Evolutionary conservation across 30 jellyfish, hydroid and myxozoan genomes (phyloP).

Genomic region (Sanderia malayensis): DNA sequence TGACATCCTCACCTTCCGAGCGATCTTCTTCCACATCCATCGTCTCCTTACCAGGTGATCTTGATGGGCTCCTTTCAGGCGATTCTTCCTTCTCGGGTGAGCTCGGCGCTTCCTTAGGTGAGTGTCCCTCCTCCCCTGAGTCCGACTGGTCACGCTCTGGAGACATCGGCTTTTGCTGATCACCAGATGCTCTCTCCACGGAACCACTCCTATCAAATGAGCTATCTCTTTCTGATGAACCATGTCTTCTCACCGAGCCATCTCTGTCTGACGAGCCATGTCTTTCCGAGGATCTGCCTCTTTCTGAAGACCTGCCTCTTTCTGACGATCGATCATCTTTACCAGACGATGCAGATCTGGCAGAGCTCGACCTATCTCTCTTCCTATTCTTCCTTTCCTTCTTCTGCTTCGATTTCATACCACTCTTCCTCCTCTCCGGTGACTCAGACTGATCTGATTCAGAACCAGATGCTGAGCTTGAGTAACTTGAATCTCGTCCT

Average conservation of each 20-base stretch:
- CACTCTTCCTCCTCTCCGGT: slow-evolving; percentile 41
- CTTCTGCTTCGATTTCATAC: slow-evolving; percentile 21
- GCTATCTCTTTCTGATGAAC: too few species aligned
- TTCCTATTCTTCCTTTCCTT: slow-evolving; percentile 9
- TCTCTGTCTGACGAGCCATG: not conserved
- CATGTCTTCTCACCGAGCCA: not conserved
- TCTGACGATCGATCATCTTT: not conserved
- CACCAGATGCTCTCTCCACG: too few species aligned
- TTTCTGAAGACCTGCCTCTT: not conserved
- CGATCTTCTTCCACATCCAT: not conserved
- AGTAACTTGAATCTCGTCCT: slow-evolving; percentile 35
- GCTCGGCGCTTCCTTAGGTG: slow-evolving; percentile 2
- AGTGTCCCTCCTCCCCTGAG: slow-evolving; percentile 19
- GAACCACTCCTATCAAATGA: too few species aligned
- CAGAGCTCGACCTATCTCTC: slow-evolving; percentile 19
- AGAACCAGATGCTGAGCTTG: slow-evolving; percentile 45
- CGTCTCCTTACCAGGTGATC: not conserved
- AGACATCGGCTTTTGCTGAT: not conserved
- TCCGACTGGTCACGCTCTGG: slow-evolving; percentile 20
- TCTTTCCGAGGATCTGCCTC: not conserved
- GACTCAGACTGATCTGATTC: slow-evolving; percentile 43
- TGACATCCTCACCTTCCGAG: not conserved
- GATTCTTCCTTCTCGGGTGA: not conserved
- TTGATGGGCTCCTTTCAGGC: not conserved
- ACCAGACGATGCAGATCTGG: not conserved